Evolutionary conservation across 1,140 invertebrate genomes (phyloP).

Genomic region (Aplysia californica): DNA sequence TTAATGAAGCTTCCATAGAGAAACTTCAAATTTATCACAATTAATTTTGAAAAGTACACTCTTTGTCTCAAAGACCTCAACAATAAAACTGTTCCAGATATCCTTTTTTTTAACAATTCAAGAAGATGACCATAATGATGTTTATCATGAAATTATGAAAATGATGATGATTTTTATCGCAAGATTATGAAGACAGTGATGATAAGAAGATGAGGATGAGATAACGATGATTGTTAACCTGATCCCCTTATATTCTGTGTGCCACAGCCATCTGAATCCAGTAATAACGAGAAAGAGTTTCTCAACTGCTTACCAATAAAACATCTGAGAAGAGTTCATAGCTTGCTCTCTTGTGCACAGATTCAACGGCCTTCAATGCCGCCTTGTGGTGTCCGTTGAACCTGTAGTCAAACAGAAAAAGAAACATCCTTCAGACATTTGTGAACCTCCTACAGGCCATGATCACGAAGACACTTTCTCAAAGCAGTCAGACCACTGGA

Average conservation of each 20-base stretch:
- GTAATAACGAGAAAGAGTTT: not conserved
- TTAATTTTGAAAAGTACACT: no score
- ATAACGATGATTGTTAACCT: not conserved
- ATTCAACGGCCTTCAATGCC: not conserved
- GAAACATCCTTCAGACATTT: not conserved
- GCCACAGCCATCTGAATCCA: not conserved
- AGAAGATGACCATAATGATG: no score
- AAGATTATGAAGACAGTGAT: no score
- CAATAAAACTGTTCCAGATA: no score
- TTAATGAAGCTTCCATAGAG: no score
- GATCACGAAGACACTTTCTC: not conserved
- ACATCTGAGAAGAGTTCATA: slow-evolving; percentile 13
- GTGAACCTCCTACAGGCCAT: not conserved
- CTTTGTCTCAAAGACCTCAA: no score
- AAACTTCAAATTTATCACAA: no score
- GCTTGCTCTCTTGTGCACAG: not conserved
- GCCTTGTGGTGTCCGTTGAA: not conserved
- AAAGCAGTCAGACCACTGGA: not conserved
- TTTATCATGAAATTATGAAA: no score
- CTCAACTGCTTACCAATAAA: not conserved
- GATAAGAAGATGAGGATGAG: not conserved
- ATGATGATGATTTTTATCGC: no score
- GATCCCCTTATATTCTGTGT: not conserved
- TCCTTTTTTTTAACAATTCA: no score
- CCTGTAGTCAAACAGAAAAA: not conserved